Conservation (phyloP, 2,888 invertebrate genomes). For the Agriopis marginaria region DNA sequence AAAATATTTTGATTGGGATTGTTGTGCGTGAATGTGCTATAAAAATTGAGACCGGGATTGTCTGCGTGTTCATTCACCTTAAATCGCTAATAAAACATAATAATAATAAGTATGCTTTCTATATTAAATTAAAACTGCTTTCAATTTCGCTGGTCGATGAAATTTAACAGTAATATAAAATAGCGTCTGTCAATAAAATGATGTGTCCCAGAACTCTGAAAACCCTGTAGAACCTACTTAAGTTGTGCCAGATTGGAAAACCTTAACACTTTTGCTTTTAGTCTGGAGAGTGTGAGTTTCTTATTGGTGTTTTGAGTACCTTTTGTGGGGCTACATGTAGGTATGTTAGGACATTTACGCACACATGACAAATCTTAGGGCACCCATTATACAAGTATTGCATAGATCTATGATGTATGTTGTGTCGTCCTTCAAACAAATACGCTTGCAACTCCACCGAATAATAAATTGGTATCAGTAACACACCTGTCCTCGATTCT, state of each 20-base stretch:
- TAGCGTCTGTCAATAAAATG: background rate
- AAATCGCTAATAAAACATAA: background rate
- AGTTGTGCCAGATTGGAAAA: conserved; percentile 28
- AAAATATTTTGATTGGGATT: conserved; percentile 58
- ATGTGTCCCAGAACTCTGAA: background rate
- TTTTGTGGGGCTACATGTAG: conserved; percentile 12
- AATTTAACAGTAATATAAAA: background rate
- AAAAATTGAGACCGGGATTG: background rate
- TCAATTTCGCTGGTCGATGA: conserved; percentile 11
- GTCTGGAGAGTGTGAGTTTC: conserved; percentile 27
- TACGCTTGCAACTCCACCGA: conserved; percentile 69
- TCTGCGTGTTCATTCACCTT: background rate
- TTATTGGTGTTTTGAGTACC: conserved; percentile 20
- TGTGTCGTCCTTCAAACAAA: conserved; percentile 77
- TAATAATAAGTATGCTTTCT: background rate
- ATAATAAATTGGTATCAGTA: conserved; percentile 59
- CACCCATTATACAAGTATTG: conserved; percentile 37
- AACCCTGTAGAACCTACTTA: background rate
- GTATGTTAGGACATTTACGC: conserved; percentile 30
- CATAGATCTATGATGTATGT: conserved; percentile 65
- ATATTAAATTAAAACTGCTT: background rate
- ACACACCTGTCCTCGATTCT: conserved; percentile 68
- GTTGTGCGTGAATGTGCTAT: conserved; percentile 58
- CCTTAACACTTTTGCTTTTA: conserved; percentile 30
- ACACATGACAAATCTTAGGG: conserved; percentile 32